Evolutionary conservation across 1,140 invertebrate species (phyloP).

Genomic region (Penaeus chinensis): DNA sequence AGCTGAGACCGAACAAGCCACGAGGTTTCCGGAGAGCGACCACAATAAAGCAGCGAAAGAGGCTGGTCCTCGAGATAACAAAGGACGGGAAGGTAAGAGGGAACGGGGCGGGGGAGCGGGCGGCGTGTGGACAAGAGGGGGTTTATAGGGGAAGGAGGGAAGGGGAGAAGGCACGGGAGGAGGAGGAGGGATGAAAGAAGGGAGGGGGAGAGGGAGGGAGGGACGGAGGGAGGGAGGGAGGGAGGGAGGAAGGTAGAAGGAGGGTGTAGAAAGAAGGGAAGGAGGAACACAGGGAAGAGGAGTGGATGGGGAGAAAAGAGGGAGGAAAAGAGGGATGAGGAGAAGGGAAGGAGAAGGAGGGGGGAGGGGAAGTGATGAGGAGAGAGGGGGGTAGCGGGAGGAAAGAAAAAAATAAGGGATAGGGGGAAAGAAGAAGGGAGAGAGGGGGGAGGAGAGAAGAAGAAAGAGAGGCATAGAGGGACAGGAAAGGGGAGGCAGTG

Average conservation of each 20-base stretch:
- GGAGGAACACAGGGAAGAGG: no score
- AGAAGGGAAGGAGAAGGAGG: not conserved
- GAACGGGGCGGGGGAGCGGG: no score
- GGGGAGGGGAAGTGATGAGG: not conserved
- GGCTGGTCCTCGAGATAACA: no score
- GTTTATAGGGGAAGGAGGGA: not conserved
- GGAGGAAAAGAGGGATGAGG: slow-evolving; percentile 8
- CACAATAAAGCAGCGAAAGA: no score
- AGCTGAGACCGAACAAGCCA: no score
- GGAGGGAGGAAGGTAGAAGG: no score
- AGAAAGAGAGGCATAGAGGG: no score
- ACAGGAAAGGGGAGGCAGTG: no score
- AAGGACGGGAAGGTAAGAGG: no score
- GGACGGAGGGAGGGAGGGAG: not conserved
- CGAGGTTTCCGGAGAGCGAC: no score
- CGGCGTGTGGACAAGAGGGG: not conserved
- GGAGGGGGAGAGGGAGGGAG: slow-evolving; percentile 8
- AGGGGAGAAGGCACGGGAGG: not conserved
- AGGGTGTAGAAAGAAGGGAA: not conserved
- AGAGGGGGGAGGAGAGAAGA: not conserved
- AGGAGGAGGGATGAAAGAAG: not conserved
- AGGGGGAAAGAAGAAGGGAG: not conserved
- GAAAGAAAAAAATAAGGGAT: not conserved
- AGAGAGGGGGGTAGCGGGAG: not conserved
- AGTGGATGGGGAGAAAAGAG: not conserved